These are phyloP conservation scores for Rhea americana DNA, from an alignment of 2,113 vertebrate genomes.

Conservation along the genomic window DNA sequence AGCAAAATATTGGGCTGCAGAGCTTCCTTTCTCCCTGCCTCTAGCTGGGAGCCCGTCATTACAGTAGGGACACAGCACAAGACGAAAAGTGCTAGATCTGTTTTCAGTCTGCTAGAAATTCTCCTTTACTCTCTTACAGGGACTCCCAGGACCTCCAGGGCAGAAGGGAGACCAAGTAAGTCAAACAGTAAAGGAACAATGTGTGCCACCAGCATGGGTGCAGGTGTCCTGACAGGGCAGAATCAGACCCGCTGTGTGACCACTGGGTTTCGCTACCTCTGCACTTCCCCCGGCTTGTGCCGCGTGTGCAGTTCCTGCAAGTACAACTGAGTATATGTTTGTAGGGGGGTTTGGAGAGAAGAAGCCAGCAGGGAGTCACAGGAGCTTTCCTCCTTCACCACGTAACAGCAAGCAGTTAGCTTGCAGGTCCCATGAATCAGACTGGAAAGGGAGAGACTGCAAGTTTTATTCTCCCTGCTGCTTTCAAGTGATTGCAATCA, in stretches of 20 bases:
- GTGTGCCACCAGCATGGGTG: background rate
- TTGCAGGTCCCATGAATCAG: background rate
- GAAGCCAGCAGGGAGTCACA: background rate
- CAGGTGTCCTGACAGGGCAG: background rate
- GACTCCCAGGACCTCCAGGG: conserved; percentile 79
- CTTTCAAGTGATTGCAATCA: background rate
- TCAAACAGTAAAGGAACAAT: background rate
- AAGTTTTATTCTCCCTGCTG: too few species aligned
- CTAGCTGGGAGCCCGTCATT: background rate
- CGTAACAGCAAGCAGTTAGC: background rate
- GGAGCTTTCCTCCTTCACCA: background rate
- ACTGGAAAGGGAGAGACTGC: background rate
- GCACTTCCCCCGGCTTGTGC: background rate
- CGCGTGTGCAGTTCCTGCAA: background rate
- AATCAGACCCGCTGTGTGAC: too few species aligned
- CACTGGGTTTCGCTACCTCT: background rate
- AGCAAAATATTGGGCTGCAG: background rate
- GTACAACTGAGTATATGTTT: background rate
- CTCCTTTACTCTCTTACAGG: conserved; percentile 70
- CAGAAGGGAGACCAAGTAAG: conserved; percentile 85
- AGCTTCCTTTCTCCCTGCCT: background rate
- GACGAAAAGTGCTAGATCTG: background rate
- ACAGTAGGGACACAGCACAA: background rate
- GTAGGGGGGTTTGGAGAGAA: rapidly evolving
- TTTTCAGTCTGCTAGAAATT: background rate